Conservation (phyloP, 2,113 vertebrate genomes). For the Gasterosteus nipponicus region DNA sequence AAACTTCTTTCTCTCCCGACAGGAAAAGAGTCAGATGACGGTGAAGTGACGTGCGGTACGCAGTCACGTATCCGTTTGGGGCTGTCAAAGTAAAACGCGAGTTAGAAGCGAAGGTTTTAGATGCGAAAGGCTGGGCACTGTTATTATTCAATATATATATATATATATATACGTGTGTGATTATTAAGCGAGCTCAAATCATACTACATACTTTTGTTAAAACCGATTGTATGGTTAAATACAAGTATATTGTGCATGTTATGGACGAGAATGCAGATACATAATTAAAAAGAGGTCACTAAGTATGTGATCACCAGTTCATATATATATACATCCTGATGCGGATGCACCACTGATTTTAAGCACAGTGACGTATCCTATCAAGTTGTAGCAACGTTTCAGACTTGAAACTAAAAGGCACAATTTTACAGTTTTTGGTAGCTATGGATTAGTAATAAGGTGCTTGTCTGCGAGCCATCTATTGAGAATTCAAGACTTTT, state of each 20-base stretch:
- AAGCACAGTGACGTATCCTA: not conserved
- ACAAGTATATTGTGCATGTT: not conserved
- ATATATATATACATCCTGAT: not conserved
- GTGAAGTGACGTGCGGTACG: not conserved
- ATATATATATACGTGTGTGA: too few species aligned
- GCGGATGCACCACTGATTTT: not conserved
- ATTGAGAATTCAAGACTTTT: not conserved
- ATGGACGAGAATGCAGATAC: not conserved
- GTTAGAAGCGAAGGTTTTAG: not conserved
- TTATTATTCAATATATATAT: not conserved
- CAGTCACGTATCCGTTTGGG: not conserved
- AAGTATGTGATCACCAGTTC: not conserved
- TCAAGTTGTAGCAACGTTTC: not conserved
- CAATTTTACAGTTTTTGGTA: not conserved
- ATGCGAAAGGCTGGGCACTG: not conserved
- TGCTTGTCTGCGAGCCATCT: not conserved
- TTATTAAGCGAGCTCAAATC: not conserved
- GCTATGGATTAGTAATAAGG: not conserved
- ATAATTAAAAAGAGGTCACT: not conserved
- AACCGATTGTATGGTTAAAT: not conserved
- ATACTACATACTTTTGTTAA: not conserved
- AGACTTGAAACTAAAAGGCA: not conserved
- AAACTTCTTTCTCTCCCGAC: slow-evolving; percentile 69
- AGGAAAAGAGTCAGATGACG: slow-evolving; percentile 82
- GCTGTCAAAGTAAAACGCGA: slow-evolving; percentile 55